Conservation (phyloP, 2,888 invertebrate genomes). For the Sclerodermus sp. region DNA sequence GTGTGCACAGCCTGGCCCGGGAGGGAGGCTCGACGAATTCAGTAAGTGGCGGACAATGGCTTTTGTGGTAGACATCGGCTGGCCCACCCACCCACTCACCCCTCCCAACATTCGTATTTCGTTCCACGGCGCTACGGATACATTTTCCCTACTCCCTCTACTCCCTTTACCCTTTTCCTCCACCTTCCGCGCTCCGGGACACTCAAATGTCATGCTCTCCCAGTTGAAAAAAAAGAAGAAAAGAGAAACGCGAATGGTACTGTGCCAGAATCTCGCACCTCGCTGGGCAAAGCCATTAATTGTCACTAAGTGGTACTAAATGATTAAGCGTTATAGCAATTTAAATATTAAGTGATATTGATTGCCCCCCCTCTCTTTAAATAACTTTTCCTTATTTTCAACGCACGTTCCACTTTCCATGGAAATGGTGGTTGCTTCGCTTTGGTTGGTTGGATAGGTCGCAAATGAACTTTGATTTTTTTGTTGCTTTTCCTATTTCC, state of each 20-base stretch:
- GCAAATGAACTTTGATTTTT: too few relatives aligned
- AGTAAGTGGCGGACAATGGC: slow-evolving; percentile 54
- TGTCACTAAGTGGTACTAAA: background rate
- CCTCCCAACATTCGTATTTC: slow-evolving; percentile 31
- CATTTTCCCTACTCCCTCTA: slow-evolving; percentile 39
- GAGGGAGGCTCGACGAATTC: slow-evolving; percentile 45
- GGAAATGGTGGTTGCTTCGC: too few relatives aligned
- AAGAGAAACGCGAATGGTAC: slow-evolving; percentile 17
- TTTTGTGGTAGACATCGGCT: slow-evolving; percentile 51
- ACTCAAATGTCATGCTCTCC: slow-evolving; percentile 23
- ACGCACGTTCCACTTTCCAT: too few relatives aligned
- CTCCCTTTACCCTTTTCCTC: slow-evolving; percentile 19
- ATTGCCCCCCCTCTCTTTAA: too few relatives aligned
- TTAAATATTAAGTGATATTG: too few relatives aligned
- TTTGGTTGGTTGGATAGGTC: too few relatives aligned
- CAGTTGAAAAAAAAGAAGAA: slow-evolving; percentile 16
- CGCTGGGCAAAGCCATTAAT: slow-evolving; percentile 20
- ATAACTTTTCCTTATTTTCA: too few relatives aligned
- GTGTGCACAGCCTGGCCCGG: slow-evolving; percentile 14
- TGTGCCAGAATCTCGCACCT: slow-evolving; percentile 8
- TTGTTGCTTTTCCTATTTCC: too few relatives aligned
- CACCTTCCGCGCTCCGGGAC: slow-evolving; percentile 1
- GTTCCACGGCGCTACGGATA: slow-evolving; percentile 32
- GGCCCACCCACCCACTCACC: slow-evolving; percentile 2
- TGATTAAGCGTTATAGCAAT: too few relatives aligned